Base-by-base conservation (phyloP, 2,113 vertebrate genomes). In the Entomyzon cyanotis region DNA sequence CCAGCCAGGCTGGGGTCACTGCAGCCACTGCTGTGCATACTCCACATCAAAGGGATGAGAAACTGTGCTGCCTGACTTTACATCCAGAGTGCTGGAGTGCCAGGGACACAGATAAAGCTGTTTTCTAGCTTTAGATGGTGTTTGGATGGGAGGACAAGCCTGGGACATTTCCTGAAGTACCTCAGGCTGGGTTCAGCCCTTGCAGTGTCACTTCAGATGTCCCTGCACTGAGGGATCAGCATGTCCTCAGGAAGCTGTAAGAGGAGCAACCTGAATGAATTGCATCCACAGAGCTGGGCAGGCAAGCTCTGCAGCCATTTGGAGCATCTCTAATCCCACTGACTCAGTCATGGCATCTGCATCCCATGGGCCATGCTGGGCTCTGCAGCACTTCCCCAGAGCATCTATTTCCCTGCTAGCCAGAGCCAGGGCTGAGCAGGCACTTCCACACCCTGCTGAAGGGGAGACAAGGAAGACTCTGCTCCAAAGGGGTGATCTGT, bases 231-330 rank as follows among this genome's bases (percentile, higher is more conserved):
- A 59, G 78, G n/a, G 14, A 15, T 23, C 56, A 56, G 3, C 60
- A 0, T 1, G 5, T 30, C 64, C 65, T 5, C 5, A 42, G 52
- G 49, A 70, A 56, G n/a, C 35, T 60, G 7, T 4, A 10, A 30
- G 23, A 70, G 30, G 0, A 50, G 39, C 23, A 80, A 0, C 37
- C 50, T 37, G 0, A 9, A 39, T 50, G 39, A 11, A 2, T 31
- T 31, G 21, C 31, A 31, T 2, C 6, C 92, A 22, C 10, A 7
- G 33, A 12, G 50, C 62, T n/a, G 37, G 49, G 55, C 59, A 59
- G 39, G 31, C 15, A 58, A 64, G 11, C 5, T 16, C 75, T 23
- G 24, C 56, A 60, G 39, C 1, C 17, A 4, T 25, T 33, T 39
- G 56, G 59, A 20, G 37, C 56, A 39, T 7, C 47, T 8, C 35